Conservation (phyloP, 2,888 invertebrate genomes). For the Caenorhabditis parvicauda region DNA sequence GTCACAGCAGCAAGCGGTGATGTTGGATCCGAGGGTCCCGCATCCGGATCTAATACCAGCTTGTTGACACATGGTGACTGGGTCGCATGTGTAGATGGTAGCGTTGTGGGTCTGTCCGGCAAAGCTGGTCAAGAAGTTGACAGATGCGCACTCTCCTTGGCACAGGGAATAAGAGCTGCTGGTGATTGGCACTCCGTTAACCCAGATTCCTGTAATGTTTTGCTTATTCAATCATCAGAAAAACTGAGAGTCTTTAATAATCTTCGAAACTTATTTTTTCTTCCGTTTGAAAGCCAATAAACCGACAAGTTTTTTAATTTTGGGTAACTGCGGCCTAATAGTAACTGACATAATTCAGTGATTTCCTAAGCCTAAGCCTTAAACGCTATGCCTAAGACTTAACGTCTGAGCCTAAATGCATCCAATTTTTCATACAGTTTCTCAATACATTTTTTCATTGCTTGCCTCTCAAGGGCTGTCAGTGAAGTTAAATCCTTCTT, state of each 20-base stretch:
- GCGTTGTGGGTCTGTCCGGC: slow-evolving; percentile 12
- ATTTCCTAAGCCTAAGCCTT: too few species aligned
- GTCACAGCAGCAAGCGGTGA: slow-evolving; percentile 22
- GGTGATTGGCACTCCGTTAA: slow-evolving; percentile 33
- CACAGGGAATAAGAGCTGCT: slow-evolving; percentile 18
- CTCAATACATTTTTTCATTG: too few species aligned
- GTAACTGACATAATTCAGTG: too few species aligned
- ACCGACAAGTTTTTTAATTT: neutral
- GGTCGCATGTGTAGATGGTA: slow-evolving; percentile 36
- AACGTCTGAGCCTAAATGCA: too few species aligned
- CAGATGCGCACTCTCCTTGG: slow-evolving; percentile 36
- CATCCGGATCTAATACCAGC: slow-evolving; percentile 13
- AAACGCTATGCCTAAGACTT: too few species aligned
- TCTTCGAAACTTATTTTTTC: too few species aligned
- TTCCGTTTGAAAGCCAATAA: too few species aligned
- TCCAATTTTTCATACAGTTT: too few species aligned
- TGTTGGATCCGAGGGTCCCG: slow-evolving; percentile 1
- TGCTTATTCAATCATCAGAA: neutral
- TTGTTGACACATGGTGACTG: slow-evolving; percentile 27
- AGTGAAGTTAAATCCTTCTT: neutral
- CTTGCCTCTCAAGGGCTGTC: too few species aligned
- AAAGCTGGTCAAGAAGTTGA: slow-evolving; percentile 20
- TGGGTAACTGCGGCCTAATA: too few species aligned
- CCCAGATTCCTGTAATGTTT: slow-evolving; percentile 15
- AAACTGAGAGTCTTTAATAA: neutral